Evolutionary conservation across 2,113 vertebrate species (phyloP).

Genomic region (Pomatorhinus ruficollis): DNA sequence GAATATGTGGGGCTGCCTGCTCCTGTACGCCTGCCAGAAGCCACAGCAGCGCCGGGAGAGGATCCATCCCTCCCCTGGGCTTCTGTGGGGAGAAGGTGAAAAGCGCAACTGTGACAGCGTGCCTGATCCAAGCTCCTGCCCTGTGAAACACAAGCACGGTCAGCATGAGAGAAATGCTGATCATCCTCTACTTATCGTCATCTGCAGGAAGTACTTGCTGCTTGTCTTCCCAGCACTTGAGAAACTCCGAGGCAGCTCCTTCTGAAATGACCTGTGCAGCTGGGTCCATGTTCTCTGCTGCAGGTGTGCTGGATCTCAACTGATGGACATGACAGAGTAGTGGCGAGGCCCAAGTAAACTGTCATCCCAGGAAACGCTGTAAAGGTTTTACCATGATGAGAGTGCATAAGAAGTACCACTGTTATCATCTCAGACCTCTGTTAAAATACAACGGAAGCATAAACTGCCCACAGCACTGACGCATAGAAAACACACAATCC

Average conservation of each 20-base stretch:
- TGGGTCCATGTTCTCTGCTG: fast-evolving
- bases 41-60: not conserved
- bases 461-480: not conserved
- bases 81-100: too few species aligned
- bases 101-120: fast-evolving
- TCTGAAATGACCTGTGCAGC: too few species aligned
- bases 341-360: fast-evolving
- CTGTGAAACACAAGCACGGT: too few species aligned
- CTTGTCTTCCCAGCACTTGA: fast-evolving
- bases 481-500: not conserved
- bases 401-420: not conserved
- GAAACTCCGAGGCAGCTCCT: fast-evolving
- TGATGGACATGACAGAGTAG: not conserved
- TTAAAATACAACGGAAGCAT: not conserved
- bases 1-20: fast-evolving
- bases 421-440: not conserved
- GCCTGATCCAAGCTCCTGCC: not conserved
- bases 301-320: too few species aligned
- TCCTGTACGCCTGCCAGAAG: not conserved
- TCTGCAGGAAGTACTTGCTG: not conserved
- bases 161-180: not conserved
- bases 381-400: not conserved
- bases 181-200: fast-evolving
- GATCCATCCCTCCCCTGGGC: not conserved
- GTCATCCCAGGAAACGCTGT: fast-evolving